Conservation (phyloP, 1,140 invertebrate species). For the Sipha flava region DNA sequence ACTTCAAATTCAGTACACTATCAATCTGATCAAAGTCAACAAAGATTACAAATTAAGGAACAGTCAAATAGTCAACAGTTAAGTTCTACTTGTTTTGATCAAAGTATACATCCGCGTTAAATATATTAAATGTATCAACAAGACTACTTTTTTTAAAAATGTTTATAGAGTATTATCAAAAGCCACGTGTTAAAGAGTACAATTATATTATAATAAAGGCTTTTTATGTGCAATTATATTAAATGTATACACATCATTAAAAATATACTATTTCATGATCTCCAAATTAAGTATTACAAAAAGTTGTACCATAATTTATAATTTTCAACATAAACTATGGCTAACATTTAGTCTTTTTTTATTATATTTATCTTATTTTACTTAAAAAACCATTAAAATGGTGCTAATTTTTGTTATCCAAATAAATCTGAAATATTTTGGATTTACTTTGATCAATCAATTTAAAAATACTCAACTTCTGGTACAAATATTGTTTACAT, state of each 20-base stretch:
- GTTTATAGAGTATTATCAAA: constrained; percentile 6
- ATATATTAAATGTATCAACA: not conserved
- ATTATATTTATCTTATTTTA: not conserved
- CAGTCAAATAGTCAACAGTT: constrained; percentile 6
- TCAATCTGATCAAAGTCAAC: not conserved
- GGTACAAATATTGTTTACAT: too few species aligned
- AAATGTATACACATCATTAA: not conserved
- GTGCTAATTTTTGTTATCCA: not conserved
- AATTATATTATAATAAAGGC: not conserved
- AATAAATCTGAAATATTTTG: not conserved
- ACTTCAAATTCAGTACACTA: not conserved
- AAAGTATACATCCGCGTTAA: constrained; percentile 1
- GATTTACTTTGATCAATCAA: too few species aligned
- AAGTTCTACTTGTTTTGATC: constrained; percentile 13
- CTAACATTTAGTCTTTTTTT: not conserved
- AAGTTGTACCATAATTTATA: not conserved
- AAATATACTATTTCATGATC: not conserved
- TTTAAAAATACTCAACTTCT: too few species aligned
- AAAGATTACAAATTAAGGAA: not conserved
- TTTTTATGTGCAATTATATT: not conserved
- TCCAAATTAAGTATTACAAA: not conserved
- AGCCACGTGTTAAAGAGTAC: not conserved
- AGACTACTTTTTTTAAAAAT: not conserved
- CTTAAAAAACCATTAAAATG: not conserved
- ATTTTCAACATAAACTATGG: not conserved